These are phyloP conservation scores for Epinephelus cyanopodus DNA, from an alignment of 2,113 vertebrate species.

Conservation along the genomic window DNA sequence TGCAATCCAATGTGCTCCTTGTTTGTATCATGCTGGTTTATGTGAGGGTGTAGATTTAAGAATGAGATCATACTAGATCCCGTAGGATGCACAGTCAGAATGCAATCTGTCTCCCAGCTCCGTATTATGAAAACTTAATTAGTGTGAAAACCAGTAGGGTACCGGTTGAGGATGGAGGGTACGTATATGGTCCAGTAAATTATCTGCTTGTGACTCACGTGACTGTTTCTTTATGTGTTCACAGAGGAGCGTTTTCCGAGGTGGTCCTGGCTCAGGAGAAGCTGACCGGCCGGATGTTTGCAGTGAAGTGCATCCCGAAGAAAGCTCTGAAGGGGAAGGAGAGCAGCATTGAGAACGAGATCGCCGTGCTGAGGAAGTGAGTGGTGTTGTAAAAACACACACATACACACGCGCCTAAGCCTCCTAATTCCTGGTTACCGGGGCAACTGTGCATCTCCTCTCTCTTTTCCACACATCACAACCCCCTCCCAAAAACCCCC, in stretches of 20 bases:
- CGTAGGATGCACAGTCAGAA: neutral
- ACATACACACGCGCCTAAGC: constrained; percentile 10
- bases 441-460: constrained; percentile 62
- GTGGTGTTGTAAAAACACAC: constrained; percentile 56
- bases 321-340: constrained; percentile 98
- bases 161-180: neutral
- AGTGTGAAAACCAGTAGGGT: neutral
- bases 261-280: constrained; percentile 95
- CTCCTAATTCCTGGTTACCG: constrained; percentile 66
- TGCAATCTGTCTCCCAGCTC: constrained; percentile 7
- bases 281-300: constrained; percentile 92
- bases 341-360: constrained; percentile 98
- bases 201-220: neutral
- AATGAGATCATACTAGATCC: neutral
- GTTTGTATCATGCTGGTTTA: neutral
- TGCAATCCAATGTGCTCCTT: neutral
- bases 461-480: constrained; percentile 31
- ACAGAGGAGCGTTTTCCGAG: constrained; percentile 96
- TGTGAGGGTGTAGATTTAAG: neutral
- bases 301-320: constrained; percentile 98
- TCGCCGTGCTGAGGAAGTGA: constrained; percentile 95
- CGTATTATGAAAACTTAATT: neutral
- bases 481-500: neutral
- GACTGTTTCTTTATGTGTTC: constrained; percentile 2
- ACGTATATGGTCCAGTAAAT: neutral